Base-by-base conservation (phyloP, 23 tunicate genomes). In the Pegea sp. region DNA sequence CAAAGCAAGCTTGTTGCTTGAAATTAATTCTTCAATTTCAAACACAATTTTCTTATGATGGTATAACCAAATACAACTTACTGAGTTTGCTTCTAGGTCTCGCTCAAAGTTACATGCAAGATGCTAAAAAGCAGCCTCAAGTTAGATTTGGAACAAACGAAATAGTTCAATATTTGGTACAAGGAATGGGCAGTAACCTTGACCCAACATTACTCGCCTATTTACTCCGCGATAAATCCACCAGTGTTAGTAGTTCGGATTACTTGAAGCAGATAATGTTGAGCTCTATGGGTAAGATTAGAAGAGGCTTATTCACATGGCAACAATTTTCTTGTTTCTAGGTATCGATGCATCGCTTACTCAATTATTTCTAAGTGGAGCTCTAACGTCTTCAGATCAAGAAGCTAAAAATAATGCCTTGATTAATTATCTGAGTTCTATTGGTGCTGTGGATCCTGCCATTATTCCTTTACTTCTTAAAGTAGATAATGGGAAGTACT, bases 321-420 rank as follows among this genome's bases (percentile, higher is more conserved):
- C 16, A 24, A 28, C 24, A 56, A 25, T 13, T 16, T 56, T 26
- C 8, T 11, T 29, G 11, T 52, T 52, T 54, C 30, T 64, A 64
- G 69, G 53, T 49, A 54, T 75, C 2, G 73, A 67, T 33, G 44
- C 86, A 24, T 42, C 72, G 22, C 43, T 66, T 27, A 62, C 62
- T 21, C 95, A 84, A 30, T 48, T 84, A 31, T 43, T 84, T 23
- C 64, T 84, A 22, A 84, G 74, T 32, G 76, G 72, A 8, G 95
- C 84, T 38, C 70, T 84, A 55, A 38, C 13, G 13, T 11, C 13
- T 38, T 38, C 46, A 38, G 53, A 54, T 7, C 49, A 58, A 43
- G 76, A 64, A 22, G 56, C 61, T 3, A 67, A 80, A 67, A 66
- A 63, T 51, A 71, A 73, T 5, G 67, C 64, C n/a, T n/a, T 84